Conservation (phyloP, 2,888 invertebrate species). For the Thecophora atra region DNA sequence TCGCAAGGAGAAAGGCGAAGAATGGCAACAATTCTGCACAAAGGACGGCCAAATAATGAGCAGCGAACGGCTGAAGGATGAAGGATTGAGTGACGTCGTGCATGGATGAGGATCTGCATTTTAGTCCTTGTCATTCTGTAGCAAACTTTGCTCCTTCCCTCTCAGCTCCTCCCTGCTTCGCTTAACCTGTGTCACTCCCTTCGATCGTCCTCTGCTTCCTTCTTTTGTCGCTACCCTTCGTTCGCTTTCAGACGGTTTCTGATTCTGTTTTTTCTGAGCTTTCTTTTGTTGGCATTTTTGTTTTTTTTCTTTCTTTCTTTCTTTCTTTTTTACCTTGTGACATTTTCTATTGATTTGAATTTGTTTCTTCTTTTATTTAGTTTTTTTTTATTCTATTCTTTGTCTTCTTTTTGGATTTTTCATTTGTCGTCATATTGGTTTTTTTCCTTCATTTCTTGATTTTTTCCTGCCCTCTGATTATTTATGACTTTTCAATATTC, state of each 20-base stretch:
- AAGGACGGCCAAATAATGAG: conserved; percentile 33
- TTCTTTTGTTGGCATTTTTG: too few relatives aligned
- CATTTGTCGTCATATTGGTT: neutral
- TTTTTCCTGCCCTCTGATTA: conserved; percentile 23
- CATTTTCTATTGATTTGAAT: conserved; percentile 34
- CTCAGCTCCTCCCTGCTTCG: neutral
- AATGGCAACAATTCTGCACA: conserved; percentile 32
- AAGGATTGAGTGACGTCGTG: neutral
- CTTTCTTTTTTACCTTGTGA: conserved; percentile 28
- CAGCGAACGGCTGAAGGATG: conserved; percentile 16
- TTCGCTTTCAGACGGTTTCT: neutral
- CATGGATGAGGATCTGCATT: conserved; percentile 12
- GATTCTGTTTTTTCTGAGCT: neutral
- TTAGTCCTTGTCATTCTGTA: conserved; percentile 5
- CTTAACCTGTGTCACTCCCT: too few relatives aligned
- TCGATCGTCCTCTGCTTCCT: neutral
- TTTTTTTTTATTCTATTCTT: neutral
- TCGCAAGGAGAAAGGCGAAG: neutral
- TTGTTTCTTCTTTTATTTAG: conserved; percentile 4
- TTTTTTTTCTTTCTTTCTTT: neutral
- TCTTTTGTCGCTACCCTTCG: neutral
- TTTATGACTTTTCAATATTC: conserved; percentile 32
- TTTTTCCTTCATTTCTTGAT: neutral
- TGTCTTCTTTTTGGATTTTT: neutral
- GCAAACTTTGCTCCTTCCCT: neutral